phyloP scores from a whole-genome alignment of 2,888 invertebrate species.

The Himalopsyche japonica region DNA sequence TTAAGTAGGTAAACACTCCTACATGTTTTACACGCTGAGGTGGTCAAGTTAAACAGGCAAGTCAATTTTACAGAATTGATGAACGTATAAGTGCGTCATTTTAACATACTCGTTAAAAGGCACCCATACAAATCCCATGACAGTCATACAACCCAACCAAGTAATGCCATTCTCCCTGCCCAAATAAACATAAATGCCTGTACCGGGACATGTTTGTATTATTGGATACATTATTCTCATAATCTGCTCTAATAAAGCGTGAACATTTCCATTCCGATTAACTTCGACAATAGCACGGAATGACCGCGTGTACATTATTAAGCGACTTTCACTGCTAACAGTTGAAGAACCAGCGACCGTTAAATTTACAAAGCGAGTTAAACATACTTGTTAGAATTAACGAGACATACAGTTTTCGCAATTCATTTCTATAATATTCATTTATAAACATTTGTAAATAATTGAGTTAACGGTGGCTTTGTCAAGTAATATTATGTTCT shows the following conservation, averaged over 20 bases:
- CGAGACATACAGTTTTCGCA: neutral
- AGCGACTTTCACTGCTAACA: neutral
- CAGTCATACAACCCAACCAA: constrained; percentile 10
- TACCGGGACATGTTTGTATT: constrained; percentile 17
- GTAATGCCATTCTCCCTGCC: neutral
- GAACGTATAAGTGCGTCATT: constrained; percentile 6
- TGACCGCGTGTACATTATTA: constrained; percentile 10
- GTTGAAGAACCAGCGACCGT: neutral
- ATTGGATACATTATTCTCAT: constrained; percentile 34
- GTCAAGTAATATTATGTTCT: too few species aligned
- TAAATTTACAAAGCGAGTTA: neutral
- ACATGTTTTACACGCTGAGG: neutral
- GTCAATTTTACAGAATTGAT: constrained; percentile 20
- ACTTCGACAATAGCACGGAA: constrained; percentile 16
- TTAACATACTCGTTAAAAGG: neutral
- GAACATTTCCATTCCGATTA: constrained; percentile 22
- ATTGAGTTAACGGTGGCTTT: neutral
- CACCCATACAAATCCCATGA: constrained; percentile 10
- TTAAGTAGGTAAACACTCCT: neutral
- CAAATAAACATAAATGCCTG: constrained; percentile 25
- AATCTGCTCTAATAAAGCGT: constrained; percentile 36
- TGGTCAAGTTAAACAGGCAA: neutral
- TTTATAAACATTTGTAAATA: neutral
- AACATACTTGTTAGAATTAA: neutral
- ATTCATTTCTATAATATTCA: neutral